Base-by-base conservation (phyloP, 2,113 vertebrate species). In the Sarotherodon lohbergeri region DNA sequence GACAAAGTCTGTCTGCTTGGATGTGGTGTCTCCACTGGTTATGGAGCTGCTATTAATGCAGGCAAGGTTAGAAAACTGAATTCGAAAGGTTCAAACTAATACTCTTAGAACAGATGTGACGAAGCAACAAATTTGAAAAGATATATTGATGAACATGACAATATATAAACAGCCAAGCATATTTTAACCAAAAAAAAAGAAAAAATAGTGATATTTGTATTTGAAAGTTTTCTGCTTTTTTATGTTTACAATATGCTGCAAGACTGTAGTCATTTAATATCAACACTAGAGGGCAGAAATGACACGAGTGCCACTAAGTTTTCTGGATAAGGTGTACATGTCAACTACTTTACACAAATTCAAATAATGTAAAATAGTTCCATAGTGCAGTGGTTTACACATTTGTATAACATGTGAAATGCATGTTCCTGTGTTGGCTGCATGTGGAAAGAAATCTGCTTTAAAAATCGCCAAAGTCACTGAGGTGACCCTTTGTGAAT, bases 21-120 rank as follows among this genome's bases (percentile, higher is more conserved):
- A 48, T 93, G 92, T 48, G 86, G 89, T 0, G 92, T 95, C n/a
- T 91, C 92, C 63, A 93, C 93, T 4, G 93, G 93, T 36, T 95
- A 92, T 11, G 93, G 91, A 32, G 93, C 94, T 5, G 93, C 87
- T 59, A 0, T 91, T 11, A 90, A 93, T 1, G n/a, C 88, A 17
- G 93, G 13, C 29, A 80, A 92, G 85, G 94, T 95, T 54, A 91
- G 82, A 68, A 27, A 6, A 66, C 14, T 12, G 6, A 63, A 6
- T 61, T 16, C 61, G 46, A 0, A 6, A 52, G 0, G 73, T 78
- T 78, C 17, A 52, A 78, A 19, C 16, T 43, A 71, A 24, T 50
- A 78, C 73, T 34, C 27, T n/a, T 5, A 52, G 14, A 52, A n/a
- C 29, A 55, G 19, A 22, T 81, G 34, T 86, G 61, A 78, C 1